phyloP scores from a whole-genome alignment of 2,888 invertebrate species.

The Odontocerum albicorne region DNA sequence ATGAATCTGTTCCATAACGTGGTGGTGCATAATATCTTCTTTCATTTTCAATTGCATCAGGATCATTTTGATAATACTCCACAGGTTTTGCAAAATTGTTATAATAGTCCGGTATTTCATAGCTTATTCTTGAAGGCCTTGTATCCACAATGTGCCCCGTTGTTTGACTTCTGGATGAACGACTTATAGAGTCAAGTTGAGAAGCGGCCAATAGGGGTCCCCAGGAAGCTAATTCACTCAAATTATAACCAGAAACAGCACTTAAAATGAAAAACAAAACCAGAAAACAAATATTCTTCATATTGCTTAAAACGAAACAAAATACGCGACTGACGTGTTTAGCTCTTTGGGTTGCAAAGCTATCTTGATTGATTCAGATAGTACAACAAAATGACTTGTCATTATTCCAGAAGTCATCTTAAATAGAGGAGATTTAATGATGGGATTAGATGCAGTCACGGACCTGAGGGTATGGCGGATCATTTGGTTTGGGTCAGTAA shows the following conservation, averaged over 20 bases:
- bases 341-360: no score
- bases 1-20: conserved; percentile 13
- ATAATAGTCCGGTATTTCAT: conserved; percentile 9
- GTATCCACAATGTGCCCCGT: background rate
- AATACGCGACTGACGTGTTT: no score
- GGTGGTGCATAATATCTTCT: conserved; percentile 7
- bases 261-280: background rate
- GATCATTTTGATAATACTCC: conserved; percentile 13
- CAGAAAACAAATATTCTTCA: background rate
- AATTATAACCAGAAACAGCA: conserved; percentile 5
- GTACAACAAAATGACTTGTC: conserved; percentile 2
- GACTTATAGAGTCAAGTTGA: background rate
- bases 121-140: conserved; percentile 6
- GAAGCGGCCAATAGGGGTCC: conserved; percentile 3
- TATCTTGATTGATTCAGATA: background rate
- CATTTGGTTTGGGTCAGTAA: background rate
- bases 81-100: conserved; percentile 1
- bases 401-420: conserved; percentile 12
- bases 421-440: conserved; percentile 17
- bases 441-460: conserved; percentile 15
- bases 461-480: conserved; percentile 1
- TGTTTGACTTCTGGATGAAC: background rate
- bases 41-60: conserved; percentile 4
- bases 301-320: background rate
- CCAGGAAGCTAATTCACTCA: conserved; percentile 18